These are phyloP conservation scores for Xylophagus ater DNA, from an alignment of 2,888 invertebrate genomes.

Conservation along the genomic window DNA sequence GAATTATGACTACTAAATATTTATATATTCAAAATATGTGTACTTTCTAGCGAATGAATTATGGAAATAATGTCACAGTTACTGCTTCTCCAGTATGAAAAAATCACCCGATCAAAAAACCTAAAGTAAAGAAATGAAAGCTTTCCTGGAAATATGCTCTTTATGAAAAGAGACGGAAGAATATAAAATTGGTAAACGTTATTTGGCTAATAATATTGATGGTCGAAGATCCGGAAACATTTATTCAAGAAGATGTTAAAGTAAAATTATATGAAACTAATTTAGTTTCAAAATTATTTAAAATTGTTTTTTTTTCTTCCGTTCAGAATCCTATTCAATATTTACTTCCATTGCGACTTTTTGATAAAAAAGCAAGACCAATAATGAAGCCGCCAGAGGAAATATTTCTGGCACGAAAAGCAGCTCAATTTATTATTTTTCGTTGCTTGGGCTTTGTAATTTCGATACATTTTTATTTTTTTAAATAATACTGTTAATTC, in stretches of 20 bases:
- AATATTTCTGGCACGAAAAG: constrained; percentile 72
- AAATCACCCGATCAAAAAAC: no score
- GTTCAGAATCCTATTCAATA: constrained; percentile 77
- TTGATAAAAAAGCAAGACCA: constrained; percentile 73
- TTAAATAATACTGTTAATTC: no score
- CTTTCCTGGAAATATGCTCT: constrained; percentile 77
- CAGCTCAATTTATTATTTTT: constrained; percentile 88
- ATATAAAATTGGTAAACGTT: constrained; percentile 84
- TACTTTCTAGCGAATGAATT: neutral
- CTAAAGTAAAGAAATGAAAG: constrained; percentile 79
- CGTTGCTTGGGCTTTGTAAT: no score
- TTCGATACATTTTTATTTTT: no score
- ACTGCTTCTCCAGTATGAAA: constrained; percentile 29
- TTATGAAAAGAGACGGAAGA: constrained; percentile 71
- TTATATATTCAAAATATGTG: no score
- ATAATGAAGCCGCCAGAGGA: constrained; percentile 82
- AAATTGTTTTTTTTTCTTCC: constrained; percentile 17
- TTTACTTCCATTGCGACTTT: constrained; percentile 91
- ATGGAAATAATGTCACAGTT: constrained; percentile 26
- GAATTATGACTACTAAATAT: no score
- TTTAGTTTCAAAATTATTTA: neutral
- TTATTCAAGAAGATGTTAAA: constrained; percentile 79
- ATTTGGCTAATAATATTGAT: constrained; percentile 99
- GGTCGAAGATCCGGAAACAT: constrained; percentile 84
- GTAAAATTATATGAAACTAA: constrained; percentile 39